These are phyloP conservation scores for Tetheella fluctuosa DNA, from an alignment of 2,888 invertebrate species.

Conservation along the genomic window DNA sequence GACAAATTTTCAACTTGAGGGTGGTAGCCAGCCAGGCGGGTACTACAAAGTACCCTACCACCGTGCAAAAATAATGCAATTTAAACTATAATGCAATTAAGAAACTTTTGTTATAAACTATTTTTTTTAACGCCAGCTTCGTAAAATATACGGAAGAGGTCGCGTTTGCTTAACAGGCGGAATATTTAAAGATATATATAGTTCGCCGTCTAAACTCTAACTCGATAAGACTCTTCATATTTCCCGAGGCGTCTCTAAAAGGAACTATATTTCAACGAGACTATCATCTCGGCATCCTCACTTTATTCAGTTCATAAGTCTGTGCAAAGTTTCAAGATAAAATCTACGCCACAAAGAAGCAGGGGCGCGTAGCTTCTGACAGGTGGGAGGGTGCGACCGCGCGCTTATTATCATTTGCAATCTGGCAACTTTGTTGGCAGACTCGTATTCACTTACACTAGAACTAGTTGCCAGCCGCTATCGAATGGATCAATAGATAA, in stretches of 20 bases:
- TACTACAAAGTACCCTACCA: too few relatives aligned
- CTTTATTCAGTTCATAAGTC: constrained; percentile 61
- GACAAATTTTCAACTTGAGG: too few relatives aligned
- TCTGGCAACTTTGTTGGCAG: constrained; percentile 44
- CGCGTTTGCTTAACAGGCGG: background rate
- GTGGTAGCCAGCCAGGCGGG: too few relatives aligned
- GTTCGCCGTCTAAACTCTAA: constrained; percentile 32
- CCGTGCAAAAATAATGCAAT: too few relatives aligned
- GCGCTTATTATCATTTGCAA: constrained; percentile 53
- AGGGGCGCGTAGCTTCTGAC: constrained; percentile 48
- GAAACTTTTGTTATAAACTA: too few relatives aligned
- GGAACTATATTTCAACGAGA: constrained; percentile 44
- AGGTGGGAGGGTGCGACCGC: constrained; percentile 44
- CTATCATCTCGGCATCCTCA: constrained; percentile 43
- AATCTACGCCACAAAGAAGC: constrained; percentile 60
- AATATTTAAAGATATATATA: constrained; percentile 5
- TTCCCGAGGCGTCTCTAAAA: constrained; percentile 41
- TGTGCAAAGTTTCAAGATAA: constrained; percentile 62
- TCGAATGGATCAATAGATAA: background rate
- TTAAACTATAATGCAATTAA: too few relatives aligned
- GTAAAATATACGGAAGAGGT: background rate
- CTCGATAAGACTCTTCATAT: constrained; percentile 40
- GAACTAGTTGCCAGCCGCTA: background rate
- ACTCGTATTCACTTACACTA: constrained; percentile 32
- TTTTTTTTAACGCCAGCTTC: background rate